Evolutionary conservation across 2,797 vertebrate species (phyloP).

Genomic region (Epinephelus coioides): DNA sequence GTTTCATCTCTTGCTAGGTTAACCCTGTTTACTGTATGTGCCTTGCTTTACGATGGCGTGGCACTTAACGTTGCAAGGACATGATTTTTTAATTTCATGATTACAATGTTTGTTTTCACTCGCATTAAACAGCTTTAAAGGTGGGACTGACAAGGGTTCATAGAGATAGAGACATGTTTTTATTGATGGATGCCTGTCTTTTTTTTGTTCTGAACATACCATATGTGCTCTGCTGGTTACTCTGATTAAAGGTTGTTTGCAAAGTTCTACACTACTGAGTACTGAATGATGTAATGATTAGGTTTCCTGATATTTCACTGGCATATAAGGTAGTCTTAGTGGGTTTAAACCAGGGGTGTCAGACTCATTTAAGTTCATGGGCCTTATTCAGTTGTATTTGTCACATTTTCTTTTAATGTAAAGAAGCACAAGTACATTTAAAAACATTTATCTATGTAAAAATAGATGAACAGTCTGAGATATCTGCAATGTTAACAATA

Average conservation of each 20-base stretch:
- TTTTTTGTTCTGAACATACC: conserved; percentile 43
- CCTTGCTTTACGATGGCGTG: conserved; percentile 50
- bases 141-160: conserved; percentile 25
- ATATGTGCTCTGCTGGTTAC: conserved; percentile 41
- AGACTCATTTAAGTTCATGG: no score
- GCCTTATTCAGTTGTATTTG: no score
- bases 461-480: no score
- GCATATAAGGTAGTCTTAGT: no score
- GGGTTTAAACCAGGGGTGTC: no score
- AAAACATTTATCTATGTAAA: no score
- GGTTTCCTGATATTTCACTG: no score
- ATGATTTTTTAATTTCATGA: conserved; percentile 30
- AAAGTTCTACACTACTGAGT: conserved; percentile 31
- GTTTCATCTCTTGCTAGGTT: conserved; percentile 20
- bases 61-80: conserved; percentile 44
- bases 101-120: conserved; percentile 52
- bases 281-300: conserved; percentile 34
- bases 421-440: no score
- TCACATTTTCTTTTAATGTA: no score
- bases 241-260: conserved; percentile 72
- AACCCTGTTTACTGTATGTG: conserved; percentile 61
- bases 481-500: no score
- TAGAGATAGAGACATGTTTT: conserved; percentile 33
- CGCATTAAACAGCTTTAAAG: conserved; percentile 65
- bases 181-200: conserved; percentile 26